Base-by-base conservation (phyloP, 2,113 vertebrate genomes). In the Leptobrachium ailaonicum region DNA sequence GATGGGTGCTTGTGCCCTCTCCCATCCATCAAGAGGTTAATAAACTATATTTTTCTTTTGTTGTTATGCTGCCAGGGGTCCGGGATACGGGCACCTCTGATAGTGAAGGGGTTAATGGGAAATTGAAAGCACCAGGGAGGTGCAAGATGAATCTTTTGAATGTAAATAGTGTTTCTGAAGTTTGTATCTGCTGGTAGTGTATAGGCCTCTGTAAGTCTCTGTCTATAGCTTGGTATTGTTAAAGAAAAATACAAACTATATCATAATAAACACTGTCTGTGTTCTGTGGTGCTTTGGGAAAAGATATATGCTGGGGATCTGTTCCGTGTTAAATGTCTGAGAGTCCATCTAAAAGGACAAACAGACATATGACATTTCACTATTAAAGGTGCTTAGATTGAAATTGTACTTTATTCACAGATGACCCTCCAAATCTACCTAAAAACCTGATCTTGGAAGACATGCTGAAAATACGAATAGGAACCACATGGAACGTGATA, bases 161-260 rank as follows among this genome's bases (percentile, higher is more conserved):
- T 80, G 78, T 80, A 80, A 80, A 80, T 80, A 80, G 78, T 74
- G 71, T 80, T 79, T 80, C 78, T 74, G 78, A 74, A 68, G 63
- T 80, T 80, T 80, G 78, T 80, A 80, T 74, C 78, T 66, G 78
- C 63, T 47, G 20, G 78, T 80, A 73, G 78, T 74, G 64, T 67
- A 74, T 74, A 74, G 78, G 64, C 71, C 78, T 68, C 47, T 80
- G 78, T 80, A 80, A 80, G 77, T 74, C 78, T 54, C 78, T 73
- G 78, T 80, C 78, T 80, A 74, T 74, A 80, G 78, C 78, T 80
- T 80, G 71, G 78, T 80, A 80, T 80, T 74, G 78, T 80, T 74
- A 73, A 73, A 80, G 78, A 80, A 74, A 74, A 80, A 80, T 80
- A 80, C 71, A 80, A 79, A 80, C 63, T 80, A 80, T 74, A 80